phyloP scores from a whole-genome alignment of 1,140 invertebrate species.

The Microvelia longipes region DNA sequence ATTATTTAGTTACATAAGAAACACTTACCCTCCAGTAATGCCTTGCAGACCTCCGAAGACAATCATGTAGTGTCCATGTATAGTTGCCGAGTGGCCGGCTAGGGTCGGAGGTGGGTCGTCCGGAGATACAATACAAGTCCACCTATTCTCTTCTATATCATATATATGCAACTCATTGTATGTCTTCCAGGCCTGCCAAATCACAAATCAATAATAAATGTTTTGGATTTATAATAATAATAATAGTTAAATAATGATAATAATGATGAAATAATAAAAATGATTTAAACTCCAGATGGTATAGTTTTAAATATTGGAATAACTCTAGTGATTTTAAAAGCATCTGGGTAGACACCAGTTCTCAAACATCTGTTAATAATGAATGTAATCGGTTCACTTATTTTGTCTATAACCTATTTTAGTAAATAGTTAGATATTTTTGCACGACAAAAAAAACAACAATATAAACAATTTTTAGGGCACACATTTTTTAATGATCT shows the following conservation, averaged over 20 bases:
- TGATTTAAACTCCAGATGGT: too few relatives aligned
- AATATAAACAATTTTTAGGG: too few relatives aligned
- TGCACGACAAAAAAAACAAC: too few relatives aligned
- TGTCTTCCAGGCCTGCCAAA: slow-evolving; percentile 52
- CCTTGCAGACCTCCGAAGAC: slow-evolving; percentile 68
- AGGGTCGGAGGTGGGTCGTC: slow-evolving; percentile 53
- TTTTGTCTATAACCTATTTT: too few relatives aligned
- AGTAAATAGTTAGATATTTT: too few relatives aligned
- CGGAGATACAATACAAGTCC: slow-evolving; percentile 53
- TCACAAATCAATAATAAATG: slow-evolving; percentile 21
- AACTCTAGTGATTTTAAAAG: too few relatives aligned
- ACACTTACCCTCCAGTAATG: slow-evolving; percentile 16
- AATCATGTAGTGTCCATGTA: slow-evolving; percentile 75
- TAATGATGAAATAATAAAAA: neutral
- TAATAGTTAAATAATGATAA: neutral
- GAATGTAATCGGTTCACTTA: neutral
- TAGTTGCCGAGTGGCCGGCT: slow-evolving; percentile 83
- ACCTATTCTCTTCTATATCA: slow-evolving; percentile 64
- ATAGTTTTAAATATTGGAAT: too few relatives aligned
- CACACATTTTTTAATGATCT: too few relatives aligned
- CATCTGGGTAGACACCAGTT: too few relatives aligned
- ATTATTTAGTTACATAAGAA: too few relatives aligned
- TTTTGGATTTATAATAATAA: neutral
- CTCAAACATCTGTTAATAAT: too few relatives aligned
- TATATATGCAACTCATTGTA: slow-evolving; percentile 90